These are phyloP conservation scores for Microctenopoma steveboyesi DNA, from an alignment of 2,797 vertebrate species.

Conservation along the genomic window DNA sequence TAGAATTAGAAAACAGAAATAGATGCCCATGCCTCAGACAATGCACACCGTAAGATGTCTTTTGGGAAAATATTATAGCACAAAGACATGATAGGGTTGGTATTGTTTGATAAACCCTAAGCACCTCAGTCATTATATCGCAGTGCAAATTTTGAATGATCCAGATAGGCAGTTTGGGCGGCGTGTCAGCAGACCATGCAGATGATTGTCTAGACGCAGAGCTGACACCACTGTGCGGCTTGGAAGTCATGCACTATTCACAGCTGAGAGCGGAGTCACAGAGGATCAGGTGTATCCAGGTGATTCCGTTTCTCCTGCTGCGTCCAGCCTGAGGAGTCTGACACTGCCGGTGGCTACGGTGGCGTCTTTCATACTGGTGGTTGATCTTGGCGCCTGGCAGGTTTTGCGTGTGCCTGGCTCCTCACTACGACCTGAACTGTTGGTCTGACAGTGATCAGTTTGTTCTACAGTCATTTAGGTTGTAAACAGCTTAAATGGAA, in stretches of 20 bases:
- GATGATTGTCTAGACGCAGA: slow-evolving; percentile 40
- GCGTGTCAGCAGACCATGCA: slow-evolving; percentile 28
- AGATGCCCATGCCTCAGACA: slow-evolving; percentile 54
- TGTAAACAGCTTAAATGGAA: too few species aligned
- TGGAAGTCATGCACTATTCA: slow-evolving; percentile 73
- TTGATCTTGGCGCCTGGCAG: not conserved
- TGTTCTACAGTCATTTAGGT: too few species aligned
- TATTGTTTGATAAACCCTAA: slow-evolving; percentile 38
- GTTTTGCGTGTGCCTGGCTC: not conserved
- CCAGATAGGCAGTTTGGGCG: not conserved
- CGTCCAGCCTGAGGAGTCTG: slow-evolving; percentile 6
- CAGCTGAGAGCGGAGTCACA: slow-evolving; percentile 65
- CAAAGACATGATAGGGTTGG: slow-evolving; percentile 34
- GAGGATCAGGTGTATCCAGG: slow-evolving; percentile 58
- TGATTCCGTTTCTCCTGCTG: slow-evolving; percentile 52
- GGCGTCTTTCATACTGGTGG: not conserved
- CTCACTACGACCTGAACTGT: too few species aligned
- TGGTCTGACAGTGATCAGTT: not conserved
- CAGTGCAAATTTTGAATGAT: not conserved
- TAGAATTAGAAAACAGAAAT: slow-evolving; percentile 19
- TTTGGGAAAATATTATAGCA: slow-evolving; percentile 18
- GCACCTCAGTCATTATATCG: slow-evolving; percentile 14
- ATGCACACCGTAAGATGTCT: slow-evolving; percentile 10
- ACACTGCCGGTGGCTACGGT: not conserved
- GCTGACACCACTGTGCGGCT: slow-evolving; percentile 44